Conservation (phyloP, 2,888 invertebrate genomes). For the Neoitamus cyanurus region DNA sequence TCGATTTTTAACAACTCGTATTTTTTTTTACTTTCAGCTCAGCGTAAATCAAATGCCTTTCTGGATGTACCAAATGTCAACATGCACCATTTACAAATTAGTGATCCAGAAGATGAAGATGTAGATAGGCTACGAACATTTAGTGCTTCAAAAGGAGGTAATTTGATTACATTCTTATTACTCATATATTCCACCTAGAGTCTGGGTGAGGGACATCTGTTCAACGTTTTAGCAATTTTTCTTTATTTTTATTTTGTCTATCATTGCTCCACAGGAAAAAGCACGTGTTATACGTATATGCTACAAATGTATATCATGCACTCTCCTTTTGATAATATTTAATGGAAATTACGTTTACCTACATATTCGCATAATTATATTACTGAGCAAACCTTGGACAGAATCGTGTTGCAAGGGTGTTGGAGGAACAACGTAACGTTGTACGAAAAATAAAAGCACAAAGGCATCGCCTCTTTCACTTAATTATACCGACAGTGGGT, state of each 20-base stretch:
- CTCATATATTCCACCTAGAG: too few species aligned
- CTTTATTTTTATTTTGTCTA: too few species aligned
- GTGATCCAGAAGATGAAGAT: slow-evolving; percentile 76
- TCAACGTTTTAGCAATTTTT: too few species aligned
- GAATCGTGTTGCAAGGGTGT: neutral
- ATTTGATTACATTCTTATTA: slow-evolving; percentile 53
- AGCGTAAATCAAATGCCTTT: slow-evolving; percentile 75
- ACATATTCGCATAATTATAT: neutral
- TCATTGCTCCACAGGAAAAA: too few species aligned
- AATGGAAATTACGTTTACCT: neutral
- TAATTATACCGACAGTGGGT: neutral
- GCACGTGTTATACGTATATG: too few species aligned
- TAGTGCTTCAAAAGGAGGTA: slow-evolving; percentile 90
- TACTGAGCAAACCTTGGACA: too few species aligned
- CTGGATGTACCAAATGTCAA: slow-evolving; percentile 72
- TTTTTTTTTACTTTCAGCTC: slow-evolving; percentile 66
- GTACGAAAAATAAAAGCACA: neutral
- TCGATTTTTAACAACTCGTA: slow-evolving; percentile 31
- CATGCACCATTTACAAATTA: slow-evolving; percentile 65
- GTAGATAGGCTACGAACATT: slow-evolving; percentile 92
- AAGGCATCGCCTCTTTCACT: neutral
- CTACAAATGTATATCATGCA: too few species aligned
- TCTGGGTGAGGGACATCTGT: too few species aligned
- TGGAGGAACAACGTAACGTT: neutral
- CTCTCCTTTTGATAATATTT: neutral